Evolutionary conservation across 2,888 invertebrate genomes (phyloP).

Genomic region (Hydraecia micacea): DNA sequence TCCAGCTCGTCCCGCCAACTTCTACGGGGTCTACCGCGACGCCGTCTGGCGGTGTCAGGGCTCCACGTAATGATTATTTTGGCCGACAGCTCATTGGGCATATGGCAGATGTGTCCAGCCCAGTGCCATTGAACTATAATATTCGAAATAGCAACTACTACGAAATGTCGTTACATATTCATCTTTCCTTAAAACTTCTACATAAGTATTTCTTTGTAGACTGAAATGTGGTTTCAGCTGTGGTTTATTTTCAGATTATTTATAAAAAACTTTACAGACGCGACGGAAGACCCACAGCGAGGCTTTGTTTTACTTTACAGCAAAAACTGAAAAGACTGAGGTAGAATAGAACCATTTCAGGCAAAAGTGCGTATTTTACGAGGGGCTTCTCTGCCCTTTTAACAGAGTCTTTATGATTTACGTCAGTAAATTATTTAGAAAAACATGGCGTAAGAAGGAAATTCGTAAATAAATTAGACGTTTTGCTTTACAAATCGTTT

Average conservation of each 20-base stretch:
- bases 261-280: slow-evolving; percentile 29
- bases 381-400: slow-evolving; percentile 37
- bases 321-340: slow-evolving; percentile 34
- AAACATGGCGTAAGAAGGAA: slow-evolving; percentile 37
- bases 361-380: slow-evolving; percentile 46
- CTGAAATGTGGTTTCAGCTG: slow-evolving; percentile 6
- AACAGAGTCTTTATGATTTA: slow-evolving; percentile 45
- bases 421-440: slow-evolving; percentile 48
- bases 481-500: slow-evolving; percentile 51
- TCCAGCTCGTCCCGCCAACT: background rate
- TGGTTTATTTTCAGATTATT: slow-evolving; percentile 32
- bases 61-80: background rate
- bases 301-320: slow-evolving; percentile 41
- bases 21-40: background rate
- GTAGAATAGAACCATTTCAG: slow-evolving; percentile 34
- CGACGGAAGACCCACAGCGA: slow-evolving; percentile 22
- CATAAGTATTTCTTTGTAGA: background rate
- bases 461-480: slow-evolving; percentile 51
- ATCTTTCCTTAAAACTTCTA: background rate
- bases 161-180: slow-evolving; percentile 3
- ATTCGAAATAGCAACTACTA: background rate
- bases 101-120: background rate
- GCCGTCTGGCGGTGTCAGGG: background rate
- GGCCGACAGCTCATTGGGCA: background rate
- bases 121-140: background rate